Conservation (phyloP, 1,140 invertebrate genomes). For the Tribolium castaneum region DNA sequence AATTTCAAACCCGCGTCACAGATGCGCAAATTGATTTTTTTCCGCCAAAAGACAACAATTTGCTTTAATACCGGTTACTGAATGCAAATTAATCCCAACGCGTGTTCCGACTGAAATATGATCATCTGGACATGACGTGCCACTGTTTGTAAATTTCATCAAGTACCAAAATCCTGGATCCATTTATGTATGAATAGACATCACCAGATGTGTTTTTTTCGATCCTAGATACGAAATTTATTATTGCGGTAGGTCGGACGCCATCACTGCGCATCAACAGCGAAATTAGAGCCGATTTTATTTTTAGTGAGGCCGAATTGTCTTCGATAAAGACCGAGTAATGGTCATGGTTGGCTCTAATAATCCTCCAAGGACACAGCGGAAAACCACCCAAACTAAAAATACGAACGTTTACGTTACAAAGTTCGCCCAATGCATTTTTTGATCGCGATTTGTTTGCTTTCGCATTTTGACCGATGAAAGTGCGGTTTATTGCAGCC, state of each 20-base stretch:
- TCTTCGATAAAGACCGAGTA: not conserved
- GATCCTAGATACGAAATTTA: constrained; percentile 35
- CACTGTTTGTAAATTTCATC: not conserved
- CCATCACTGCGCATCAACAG: constrained; percentile 18
- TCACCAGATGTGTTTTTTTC: constrained; percentile 19
- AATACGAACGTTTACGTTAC: constrained; percentile 8
- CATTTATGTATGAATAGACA: constrained; percentile 21
- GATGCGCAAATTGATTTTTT: not conserved
- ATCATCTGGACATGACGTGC: not conserved
- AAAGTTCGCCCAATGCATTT: constrained; percentile 4
- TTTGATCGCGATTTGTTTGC: not conserved
- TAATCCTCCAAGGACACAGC: not conserved
- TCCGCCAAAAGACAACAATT: not conserved
- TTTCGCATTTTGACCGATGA: not conserved
- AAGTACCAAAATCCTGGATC: not conserved
- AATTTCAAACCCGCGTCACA: not conserved
- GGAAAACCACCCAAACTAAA: constrained; percentile 20
- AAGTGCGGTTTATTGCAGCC: not conserved
- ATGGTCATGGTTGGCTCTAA: not conserved
- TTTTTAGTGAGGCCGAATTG: constrained; percentile 12
- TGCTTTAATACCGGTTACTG: not conserved
- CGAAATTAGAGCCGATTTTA: constrained; percentile 6
- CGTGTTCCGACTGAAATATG: not conserved
- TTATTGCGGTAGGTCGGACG: constrained; percentile 37
- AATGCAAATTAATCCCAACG: not conserved